Evolutionary conservation across 2,797 vertebrate species (phyloP).

Genomic region (Glyptemys insculpta): DNA sequence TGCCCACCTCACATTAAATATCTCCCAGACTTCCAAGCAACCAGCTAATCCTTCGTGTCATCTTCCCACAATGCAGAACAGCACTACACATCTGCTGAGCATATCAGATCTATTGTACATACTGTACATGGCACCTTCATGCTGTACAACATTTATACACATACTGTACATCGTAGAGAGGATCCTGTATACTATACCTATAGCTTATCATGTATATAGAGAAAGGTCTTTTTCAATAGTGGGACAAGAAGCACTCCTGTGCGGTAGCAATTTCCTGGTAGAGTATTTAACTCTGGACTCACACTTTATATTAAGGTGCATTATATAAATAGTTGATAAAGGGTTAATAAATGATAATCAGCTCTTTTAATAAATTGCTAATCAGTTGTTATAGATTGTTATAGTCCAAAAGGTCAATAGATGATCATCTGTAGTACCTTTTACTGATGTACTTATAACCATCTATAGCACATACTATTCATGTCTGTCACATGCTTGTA

Average conservation of each 20-base stretch:
- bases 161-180: background rate
- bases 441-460: background rate
- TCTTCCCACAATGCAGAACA: background rate
- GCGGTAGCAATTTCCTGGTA: background rate
- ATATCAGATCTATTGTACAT: background rate
- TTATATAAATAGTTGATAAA: rapidly evolving
- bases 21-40: background rate
- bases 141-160: background rate
- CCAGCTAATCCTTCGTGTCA: background rate
- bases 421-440: background rate
- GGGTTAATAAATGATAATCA: background rate
- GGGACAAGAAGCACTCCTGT: background rate
- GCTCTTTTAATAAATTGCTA: background rate
- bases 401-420: background rate
- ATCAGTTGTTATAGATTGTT: background rate
- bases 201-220: no score
- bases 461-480: background rate
- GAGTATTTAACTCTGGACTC: slow-evolving; percentile 8
- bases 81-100: background rate
- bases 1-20: background rate
- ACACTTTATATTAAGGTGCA: background rate
- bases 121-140: background rate
- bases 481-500: background rate
- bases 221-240: background rate
- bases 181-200: rapidly evolving